Conservation (phyloP, 2,113 vertebrate species). For the Brachypteracias leptosomus region DNA sequence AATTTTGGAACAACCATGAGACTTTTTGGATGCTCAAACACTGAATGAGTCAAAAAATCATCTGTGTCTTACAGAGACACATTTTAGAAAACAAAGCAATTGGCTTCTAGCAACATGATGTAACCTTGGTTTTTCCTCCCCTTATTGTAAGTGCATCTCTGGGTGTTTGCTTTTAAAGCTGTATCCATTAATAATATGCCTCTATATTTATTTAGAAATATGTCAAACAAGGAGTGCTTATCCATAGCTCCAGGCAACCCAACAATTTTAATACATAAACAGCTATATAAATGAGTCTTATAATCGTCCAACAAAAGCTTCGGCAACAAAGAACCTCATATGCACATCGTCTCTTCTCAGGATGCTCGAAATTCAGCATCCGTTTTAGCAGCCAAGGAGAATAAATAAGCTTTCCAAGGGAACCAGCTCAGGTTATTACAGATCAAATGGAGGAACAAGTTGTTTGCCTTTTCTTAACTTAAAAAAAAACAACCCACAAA, state of each 20-base stretch:
- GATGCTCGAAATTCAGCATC: slow-evolving; percentile 3
- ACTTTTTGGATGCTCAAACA: slow-evolving; percentile 49
- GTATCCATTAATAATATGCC: slow-evolving; percentile 57
- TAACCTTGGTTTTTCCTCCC: slow-evolving; percentile 64
- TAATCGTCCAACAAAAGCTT: slow-evolving; percentile 39
- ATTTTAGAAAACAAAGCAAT: slow-evolving; percentile 61
- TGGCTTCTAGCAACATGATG: slow-evolving; percentile 62
- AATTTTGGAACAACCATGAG: slow-evolving; percentile 54
- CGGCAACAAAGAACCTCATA: background rate
- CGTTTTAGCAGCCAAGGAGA: slow-evolving; percentile 34
- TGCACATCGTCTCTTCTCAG: background rate
- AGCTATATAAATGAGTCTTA: slow-evolving; percentile 33
- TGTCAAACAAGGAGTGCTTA: slow-evolving; percentile 40
- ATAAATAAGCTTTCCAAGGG: slow-evolving; percentile 42
- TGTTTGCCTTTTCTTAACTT: slow-evolving; percentile 34
- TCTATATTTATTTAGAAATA: slow-evolving; percentile 61
- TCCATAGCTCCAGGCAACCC: slow-evolving; percentile 50
- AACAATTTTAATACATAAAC: slow-evolving; percentile 59
- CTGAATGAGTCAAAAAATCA: slow-evolving; percentile 66
- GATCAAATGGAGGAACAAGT: slow-evolving; percentile 30
- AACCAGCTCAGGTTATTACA: slow-evolving; percentile 42
- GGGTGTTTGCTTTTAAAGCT: slow-evolving; percentile 61
- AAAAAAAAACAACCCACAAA: background rate
- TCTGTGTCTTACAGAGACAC: slow-evolving; percentile 53
- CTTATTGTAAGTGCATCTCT: slow-evolving; percentile 57